Percentiles rank a stretch among this genome's conserved stretches.
Evolutionary conservation across 2,888 invertebrate species (phyloP).

Genomic region (Drosophila acutilabella): DNA sequence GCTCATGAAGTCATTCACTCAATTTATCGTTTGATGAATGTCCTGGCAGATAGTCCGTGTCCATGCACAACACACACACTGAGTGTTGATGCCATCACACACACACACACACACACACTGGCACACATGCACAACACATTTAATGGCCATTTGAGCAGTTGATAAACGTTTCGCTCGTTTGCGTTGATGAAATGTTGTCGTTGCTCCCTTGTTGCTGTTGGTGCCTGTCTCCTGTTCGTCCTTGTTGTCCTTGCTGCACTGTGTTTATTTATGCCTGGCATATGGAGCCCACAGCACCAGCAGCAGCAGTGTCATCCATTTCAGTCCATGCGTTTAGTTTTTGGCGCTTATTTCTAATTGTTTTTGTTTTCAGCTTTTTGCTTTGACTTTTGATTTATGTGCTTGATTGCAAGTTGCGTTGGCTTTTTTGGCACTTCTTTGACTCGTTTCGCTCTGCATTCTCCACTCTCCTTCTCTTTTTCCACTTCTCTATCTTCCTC

Average conservation of each 20-base stretch:
- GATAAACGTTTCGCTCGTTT: slow-evolving; percentile 84
- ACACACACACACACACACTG: slow-evolving; percentile 15
- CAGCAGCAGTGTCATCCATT: slow-evolving; percentile 36
- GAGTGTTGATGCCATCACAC: slow-evolving; percentile 64
- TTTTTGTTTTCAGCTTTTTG: slow-evolving; percentile 58
- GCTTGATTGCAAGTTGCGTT: slow-evolving; percentile 6
- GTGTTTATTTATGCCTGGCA: slow-evolving; percentile 79
- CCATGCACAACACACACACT: slow-evolving; percentile 35
- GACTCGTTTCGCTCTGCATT: neutral
- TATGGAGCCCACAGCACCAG: slow-evolving; percentile 54
- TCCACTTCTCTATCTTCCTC: neutral
- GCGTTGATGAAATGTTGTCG: slow-evolving; percentile 79
- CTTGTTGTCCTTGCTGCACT: slow-evolving; percentile 56
- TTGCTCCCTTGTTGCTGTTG: slow-evolving; percentile 36
- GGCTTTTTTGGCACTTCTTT: slow-evolving; percentile 44
- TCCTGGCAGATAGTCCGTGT: slow-evolving; percentile 76
- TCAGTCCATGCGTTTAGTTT: slow-evolving; percentile 61
- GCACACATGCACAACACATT: slow-evolving; percentile 80
- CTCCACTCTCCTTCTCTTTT: neutral
- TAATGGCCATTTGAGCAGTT: slow-evolving; percentile 85
- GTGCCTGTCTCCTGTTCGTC: slow-evolving; percentile 31
- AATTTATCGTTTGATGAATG: slow-evolving; percentile 85
- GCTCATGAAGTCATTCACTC: slow-evolving; percentile 85
- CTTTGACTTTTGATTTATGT: slow-evolving; percentile 63
- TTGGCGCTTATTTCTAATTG: slow-evolving; percentile 78